Base-by-base conservation (phyloP, 2,113 vertebrate genomes). In the Spizaetus ornatus region DNA sequence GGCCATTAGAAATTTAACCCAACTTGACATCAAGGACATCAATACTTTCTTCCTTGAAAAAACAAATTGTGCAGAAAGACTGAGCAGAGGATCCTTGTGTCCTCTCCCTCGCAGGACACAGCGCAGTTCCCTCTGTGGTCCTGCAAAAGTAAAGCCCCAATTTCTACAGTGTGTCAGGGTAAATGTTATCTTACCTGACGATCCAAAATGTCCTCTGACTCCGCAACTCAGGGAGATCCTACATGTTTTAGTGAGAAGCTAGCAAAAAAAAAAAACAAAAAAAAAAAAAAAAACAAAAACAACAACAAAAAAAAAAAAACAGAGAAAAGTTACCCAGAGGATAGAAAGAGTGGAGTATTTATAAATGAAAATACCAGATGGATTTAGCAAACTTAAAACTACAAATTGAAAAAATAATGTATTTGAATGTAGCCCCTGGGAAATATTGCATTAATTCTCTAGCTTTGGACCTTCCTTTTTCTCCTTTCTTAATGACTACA, bases 371-470 rank as follows among this genome's bases (percentile, higher is more conserved):
- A 81, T 84, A 88, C 82, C 27, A 74, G 52, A 87, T 86, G 25
- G 40, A 52, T 87, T 94, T 38, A 61, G 32, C 43, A 16, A 69
- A 69, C 80, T 76, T 87, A 65, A 85, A 93, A 82, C 86, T 62
- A 92, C 81, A 87, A 79, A 95, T 87, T 89, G 34, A 76, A 79
- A 87, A 95, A 73, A 90, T 40, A 81, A 94, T 93, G 34, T 29
- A 48, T 69, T 61, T 72, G 31, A 61, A 63, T 42, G 36, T 79
- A 85, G 70, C 91, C 86, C 83, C 86, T 82, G 53, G 83, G 97
- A 88, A 89, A 76, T 31, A 62, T 34, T 76, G 34, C 93, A 80
- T 95, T 93, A 89, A 95, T 95, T 93, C 45, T 27, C 40, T 47
- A 29, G 73, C 48, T 79, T 69, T 91, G 58, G 40, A 93, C 88